These are phyloP conservation scores for Frieseomelitta varia DNA, from an alignment of 1,140 invertebrate species.

Conservation along the genomic window DNA sequence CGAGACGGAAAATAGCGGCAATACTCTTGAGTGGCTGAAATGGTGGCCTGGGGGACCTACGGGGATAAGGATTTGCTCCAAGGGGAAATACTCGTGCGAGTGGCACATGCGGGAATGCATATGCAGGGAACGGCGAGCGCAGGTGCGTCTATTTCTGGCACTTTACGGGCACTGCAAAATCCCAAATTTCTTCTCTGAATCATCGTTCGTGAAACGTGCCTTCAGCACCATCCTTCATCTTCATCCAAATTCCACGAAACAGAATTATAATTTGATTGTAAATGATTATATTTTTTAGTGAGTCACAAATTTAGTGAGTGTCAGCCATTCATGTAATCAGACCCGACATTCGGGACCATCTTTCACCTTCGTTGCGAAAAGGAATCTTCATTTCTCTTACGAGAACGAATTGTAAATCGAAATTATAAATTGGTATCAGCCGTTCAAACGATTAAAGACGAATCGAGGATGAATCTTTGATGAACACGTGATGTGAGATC, in stretches of 20 bases:
- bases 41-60: constrained; percentile 66
- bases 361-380: too few relatives aligned
- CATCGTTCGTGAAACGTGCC: not conserved
- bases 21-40: constrained; percentile 78
- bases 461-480: not conserved
- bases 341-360: too few relatives aligned
- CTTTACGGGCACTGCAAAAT: constrained; percentile 9
- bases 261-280: not conserved
- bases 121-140: constrained; percentile 72
- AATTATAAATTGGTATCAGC: not conserved
- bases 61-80: constrained; percentile 77
- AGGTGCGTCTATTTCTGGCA: constrained; percentile 50
- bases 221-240: not conserved
- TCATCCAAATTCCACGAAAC: not conserved
- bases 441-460: not conserved
- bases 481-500: not conserved
- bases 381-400: too few relatives aligned
- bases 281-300: too few relatives aligned
- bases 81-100: constrained; percentile 69
- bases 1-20: constrained; percentile 74
- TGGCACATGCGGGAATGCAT: constrained; percentile 75
- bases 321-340: too few relatives aligned
- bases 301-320: too few relatives aligned
- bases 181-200: not conserved
- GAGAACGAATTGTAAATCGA: too few relatives aligned